Evolutionary conservation across 2,888 invertebrate species (phyloP).

Genomic region (Ectobius pallidus): DNA sequence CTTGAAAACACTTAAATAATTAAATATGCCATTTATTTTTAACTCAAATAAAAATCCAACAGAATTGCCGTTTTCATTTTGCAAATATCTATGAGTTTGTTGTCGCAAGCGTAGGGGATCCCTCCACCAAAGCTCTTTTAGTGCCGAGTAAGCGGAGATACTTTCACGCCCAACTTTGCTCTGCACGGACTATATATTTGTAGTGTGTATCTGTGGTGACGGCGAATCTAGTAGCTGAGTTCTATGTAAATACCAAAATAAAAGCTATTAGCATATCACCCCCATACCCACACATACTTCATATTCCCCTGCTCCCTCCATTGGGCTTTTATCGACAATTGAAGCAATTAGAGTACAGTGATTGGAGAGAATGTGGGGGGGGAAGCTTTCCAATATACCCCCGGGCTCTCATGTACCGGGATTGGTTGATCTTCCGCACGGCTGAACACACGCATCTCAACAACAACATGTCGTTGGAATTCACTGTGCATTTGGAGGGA

Average conservation of each 20-base stretch:
- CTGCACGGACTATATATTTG: too few relatives aligned
- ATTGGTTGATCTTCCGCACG: neutral
- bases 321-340: slow-evolving; percentile 13
- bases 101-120: too few relatives aligned
- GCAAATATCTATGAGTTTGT: too few relatives aligned
- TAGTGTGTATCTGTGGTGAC: neutral
- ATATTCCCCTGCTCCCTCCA: neutral
- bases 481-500: too few relatives aligned
- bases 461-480: neutral
- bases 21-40: too few relatives aligned
- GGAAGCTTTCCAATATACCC: neutral
- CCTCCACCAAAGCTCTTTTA: too few relatives aligned
- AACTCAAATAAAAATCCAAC: too few relatives aligned
- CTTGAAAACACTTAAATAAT: too few relatives aligned
- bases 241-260: slow-evolving; percentile 19
- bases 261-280: neutral
- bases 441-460: neutral
- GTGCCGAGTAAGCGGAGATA: too few relatives aligned
- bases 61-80: too few relatives aligned
- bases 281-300: too few relatives aligned
- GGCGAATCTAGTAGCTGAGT: neutral
- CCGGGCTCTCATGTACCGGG: neutral
- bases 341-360: slow-evolving; percentile 9
- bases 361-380: neutral
- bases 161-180: too few relatives aligned